Evolutionary conservation across 92 coral and sea anemone species (phyloP), one percentile per base, ranked within the genome.

Genomic region (Blastomussa wellsi): DNA sequence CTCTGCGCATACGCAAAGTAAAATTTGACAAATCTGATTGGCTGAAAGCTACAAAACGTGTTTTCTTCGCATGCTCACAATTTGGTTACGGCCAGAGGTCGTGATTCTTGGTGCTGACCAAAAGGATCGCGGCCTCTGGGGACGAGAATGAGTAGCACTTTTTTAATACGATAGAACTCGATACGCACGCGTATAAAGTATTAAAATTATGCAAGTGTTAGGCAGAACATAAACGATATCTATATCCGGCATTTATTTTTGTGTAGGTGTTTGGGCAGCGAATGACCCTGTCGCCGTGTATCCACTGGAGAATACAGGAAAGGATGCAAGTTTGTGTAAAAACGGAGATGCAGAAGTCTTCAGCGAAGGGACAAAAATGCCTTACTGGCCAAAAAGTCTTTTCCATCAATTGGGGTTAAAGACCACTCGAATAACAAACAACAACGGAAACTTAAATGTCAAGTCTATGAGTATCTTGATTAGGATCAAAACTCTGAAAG

Each of bases 281-380:
- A 68, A 35, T 33, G 73, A 68, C 29, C 73, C 73, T 14, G 73
- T 68, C 20, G 73, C 73, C 15, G 41, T 31, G 42, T 68, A 68
- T 31, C 44, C 73, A 35, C 73, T 68, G 9, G 1, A 14, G 41
- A 32, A 12, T 14, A 68, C 42, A 14, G 37, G 10, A 14, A 68
- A 35, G 11, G 73, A 68, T 31, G 38, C 73, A 33, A 68, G 73
- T 24, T 20, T 5, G 24, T 68, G 73, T 35, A 36, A 31, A 14
- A 68, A 68, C 41, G 13, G n/a, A 68, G 42, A 68, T 1, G 73
- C 73, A 16, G 39, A 68, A 13, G 15, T 29, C 10, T 35, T 68
- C 35, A 19, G 29, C 19, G 8, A 17, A 2, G 73, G 42, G 24
- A 14, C 33, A 7, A 68, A 5, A 6, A 0, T 13, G 11, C 16